phyloP scores from a whole-genome alignment of 1,140 invertebrate genomes.

The Sinella curviseta region DNA sequence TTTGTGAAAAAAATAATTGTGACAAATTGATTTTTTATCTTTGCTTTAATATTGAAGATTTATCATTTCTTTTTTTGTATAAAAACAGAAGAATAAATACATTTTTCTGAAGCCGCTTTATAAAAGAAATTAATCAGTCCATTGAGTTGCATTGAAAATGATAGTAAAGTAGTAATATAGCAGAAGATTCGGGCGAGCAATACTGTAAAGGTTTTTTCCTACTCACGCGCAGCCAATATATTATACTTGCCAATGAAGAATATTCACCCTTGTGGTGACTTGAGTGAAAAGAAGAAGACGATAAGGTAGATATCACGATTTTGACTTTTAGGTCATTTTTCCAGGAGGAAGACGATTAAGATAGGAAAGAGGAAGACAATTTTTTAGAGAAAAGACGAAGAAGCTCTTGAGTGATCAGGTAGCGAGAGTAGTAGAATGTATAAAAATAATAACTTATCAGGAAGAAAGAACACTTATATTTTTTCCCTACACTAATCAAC shows the following conservation, averaged over 20 bases:
- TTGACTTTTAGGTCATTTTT: background rate
- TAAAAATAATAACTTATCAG: background rate
- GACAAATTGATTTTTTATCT: background rate
- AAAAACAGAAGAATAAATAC: background rate
- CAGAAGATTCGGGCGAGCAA: background rate
- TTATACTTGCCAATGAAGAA: background rate
- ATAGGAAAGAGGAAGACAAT: background rate
- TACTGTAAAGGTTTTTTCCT: background rate
- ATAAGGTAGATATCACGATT: background rate
- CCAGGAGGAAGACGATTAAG: background rate
- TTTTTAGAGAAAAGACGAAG: background rate
- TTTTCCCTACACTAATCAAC: background rate
- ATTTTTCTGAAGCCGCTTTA: background rate
- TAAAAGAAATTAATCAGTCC: background rate
- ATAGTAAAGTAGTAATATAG: background rate
- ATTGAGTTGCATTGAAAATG: background rate
- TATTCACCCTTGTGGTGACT: background rate
- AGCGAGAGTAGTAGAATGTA: background rate
- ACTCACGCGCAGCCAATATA: background rate
- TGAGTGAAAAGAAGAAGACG: too few species aligned
- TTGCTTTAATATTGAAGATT: background rate
- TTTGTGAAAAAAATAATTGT: background rate
- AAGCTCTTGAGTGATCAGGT: slow-evolving; percentile 10
- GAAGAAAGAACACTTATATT: slow-evolving; percentile 1
- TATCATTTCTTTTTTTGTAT: too few species aligned